These are phyloP conservation scores for Drosophila neonasuta DNA, from an alignment of 2,888 invertebrate species.

Conservation along the genomic window DNA sequence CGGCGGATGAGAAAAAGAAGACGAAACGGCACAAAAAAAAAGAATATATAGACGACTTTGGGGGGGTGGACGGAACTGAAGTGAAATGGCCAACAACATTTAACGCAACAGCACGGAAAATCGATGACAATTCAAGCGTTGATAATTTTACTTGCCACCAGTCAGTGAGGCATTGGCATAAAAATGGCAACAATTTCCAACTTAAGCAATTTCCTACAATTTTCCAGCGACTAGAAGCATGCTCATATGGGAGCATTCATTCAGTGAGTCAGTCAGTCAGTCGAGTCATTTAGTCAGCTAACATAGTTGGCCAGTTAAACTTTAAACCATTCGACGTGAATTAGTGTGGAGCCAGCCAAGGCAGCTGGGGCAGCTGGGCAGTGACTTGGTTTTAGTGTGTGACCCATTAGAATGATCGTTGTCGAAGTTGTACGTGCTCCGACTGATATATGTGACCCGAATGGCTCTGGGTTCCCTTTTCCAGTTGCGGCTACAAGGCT, in stretches of 20 bases:
- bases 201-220: slow-evolving; percentile 77
- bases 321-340: slow-evolving; percentile 70
- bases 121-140: slow-evolving; percentile 77
- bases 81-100: slow-evolving; percentile 67
- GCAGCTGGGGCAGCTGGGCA: slow-evolving; percentile 47
- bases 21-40: slow-evolving; percentile 12
- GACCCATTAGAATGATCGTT: slow-evolving; percentile 77
- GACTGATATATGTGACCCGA: slow-evolving; percentile 68
- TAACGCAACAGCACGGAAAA: slow-evolving; percentile 76
- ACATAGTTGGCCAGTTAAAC: slow-evolving; percentile 16
- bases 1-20: slow-evolving; percentile 17
- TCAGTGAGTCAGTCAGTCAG: slow-evolving; percentile 33
- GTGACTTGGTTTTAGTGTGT: slow-evolving; percentile 68
- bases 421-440: slow-evolving; percentile 70
- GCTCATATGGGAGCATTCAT: slow-evolving; percentile 55
- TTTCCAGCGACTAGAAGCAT: slow-evolving; percentile 63
- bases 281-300: slow-evolving; percentile 16
- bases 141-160: slow-evolving; percentile 69
- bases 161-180: slow-evolving; percentile 47
- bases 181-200: slow-evolving; percentile 74
- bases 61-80: slow-evolving; percentile 1
- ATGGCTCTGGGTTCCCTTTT: slow-evolving; percentile 19
- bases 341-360: slow-evolving; percentile 42
- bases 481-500: neutral
- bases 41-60: neutral